Evolutionary conservation across 2,797 vertebrate genomes (phyloP), one percentile per base, ranked within the genome.

Genomic region (Coregonus sp.): DNA sequence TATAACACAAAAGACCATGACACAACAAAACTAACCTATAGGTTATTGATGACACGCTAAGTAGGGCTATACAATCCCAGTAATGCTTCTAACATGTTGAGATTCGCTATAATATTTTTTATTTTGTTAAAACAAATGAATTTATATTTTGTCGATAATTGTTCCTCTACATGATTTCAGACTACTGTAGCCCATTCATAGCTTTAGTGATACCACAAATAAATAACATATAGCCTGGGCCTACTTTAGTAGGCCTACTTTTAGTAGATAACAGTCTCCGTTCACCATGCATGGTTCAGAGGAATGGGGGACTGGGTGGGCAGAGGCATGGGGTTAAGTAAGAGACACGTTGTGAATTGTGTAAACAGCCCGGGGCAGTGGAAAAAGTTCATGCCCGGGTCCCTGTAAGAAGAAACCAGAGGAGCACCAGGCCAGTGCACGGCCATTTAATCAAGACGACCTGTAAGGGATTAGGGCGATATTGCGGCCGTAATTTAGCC

Each of bases 331-430:
- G 91, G 86, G 89, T 94, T 93, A 92, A 92, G 85, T 83, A 72
- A 90, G 93, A 93, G 92, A 87, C 87, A 90, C 89, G 80, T 89
- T 80, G 85, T 93, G 92, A 90, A 90, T 87, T 90, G 89, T 92
- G 91, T 94, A 93, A 96, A 96, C 90, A 96, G 89, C 94, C 92
- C 78, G 74, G 70, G 94, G 95, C 94, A 88, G 87, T 89, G 93
- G 89, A 92, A 92, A 47, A 92, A 89, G 96, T 96, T 97, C 96
- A 96, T 94, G 91, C 92, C 90, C 87, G 90, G 94, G 94, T 95
- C 94, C 92, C 85, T 86, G 93, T 92, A 94, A 92, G 87, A 89
- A 88, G 91, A 92, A 91, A 89, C 91, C 82, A 77, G 86, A 83
- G 15, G 74, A 88, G 88, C 83, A 85, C 79, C 86, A 82, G 89